These are phyloP conservation scores for Epinephelus coioides DNA, from an alignment of 2,797 vertebrate species.

Conservation along the genomic window DNA sequence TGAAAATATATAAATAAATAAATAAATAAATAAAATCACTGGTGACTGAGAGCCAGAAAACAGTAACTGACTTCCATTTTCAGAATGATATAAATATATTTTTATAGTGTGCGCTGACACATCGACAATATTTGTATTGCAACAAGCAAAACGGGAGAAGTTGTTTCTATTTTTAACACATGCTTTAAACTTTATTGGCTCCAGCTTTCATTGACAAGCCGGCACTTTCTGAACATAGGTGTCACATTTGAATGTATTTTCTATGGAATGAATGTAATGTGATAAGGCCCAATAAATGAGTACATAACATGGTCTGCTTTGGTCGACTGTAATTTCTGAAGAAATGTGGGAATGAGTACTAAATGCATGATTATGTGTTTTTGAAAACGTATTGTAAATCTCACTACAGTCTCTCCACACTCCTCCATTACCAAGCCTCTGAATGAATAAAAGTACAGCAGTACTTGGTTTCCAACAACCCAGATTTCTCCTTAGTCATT, in stretches of 20 bases:
- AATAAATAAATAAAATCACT: constrained; percentile 33
- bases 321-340: constrained; percentile 1
- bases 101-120: constrained; percentile 79
- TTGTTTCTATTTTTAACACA: constrained; percentile 83
- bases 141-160: constrained; percentile 61
- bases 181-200: constrained; percentile 73
- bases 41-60: constrained; percentile 46
- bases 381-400: neutral
- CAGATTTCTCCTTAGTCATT: too few relatives aligned
- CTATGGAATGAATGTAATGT: constrained; percentile 85
- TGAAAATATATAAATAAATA: constrained; percentile 1
- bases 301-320: constrained; percentile 39
- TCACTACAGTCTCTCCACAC: neutral
- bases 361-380: constrained; percentile 6
- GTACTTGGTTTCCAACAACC: neutral
- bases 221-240: constrained; percentile 69
- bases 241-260: constrained; percentile 90
- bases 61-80: constrained; percentile 76
- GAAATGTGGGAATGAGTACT: neutral
- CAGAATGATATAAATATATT: constrained; percentile 81
- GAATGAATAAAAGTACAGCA: neutral
- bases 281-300: constrained; percentile 81
- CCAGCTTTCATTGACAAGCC: constrained; percentile 66
- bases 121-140: constrained; percentile 76
- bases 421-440: neutral